Evolutionary conservation across 2,888 invertebrate species (phyloP), one percentile per base, ranked within the genome.

Genomic region (Gari tellinella): DNA sequence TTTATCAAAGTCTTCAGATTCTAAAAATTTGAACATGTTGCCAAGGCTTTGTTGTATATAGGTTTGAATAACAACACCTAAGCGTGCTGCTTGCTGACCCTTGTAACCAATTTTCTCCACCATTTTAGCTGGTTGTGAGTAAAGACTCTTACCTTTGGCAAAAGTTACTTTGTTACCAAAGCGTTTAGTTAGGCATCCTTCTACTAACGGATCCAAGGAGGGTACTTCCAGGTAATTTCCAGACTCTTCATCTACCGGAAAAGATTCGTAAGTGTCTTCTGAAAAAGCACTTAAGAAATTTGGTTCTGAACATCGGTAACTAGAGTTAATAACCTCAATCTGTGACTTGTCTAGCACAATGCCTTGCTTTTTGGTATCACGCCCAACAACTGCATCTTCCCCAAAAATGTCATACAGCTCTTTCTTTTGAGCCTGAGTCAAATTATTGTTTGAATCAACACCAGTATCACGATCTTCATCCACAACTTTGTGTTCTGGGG

Each of bases 121-220:
- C 56, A 56, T 56, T 56, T 56, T 56, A 25, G 41, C 40, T 25
- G 56, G 56, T 43, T 56, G 56, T 2, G 56, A 40, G 19, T 7
- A 56, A n/a, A 56, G 41, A 1, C 5, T 15, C 15, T 51, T 51
- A 25, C 21, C 51, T 31, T 51, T 51, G 4, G 37, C 37, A 17
- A 73, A 73, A 19, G 69, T 46, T 2, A 63, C 75, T 15, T 66
- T 61, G 43, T 40, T 53, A 45, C 67, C 65, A 38, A 60, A 63
- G 10, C 55, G 25, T 41, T 64, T 64, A 14, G 31, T 38, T 15
- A 73, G 31, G 51, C 65, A 69, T 25, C 63, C 12, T 10, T 64
- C 61, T 17, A 68, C 55, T 31, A 74, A 40, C 23, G 40, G 10
- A 46, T 73, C 66, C 12, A 73, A n/a, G 17, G 67, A 73, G 15